Conservation (phyloP, 2,797 vertebrate species). For the Spondyliosoma cantharus region DNA sequence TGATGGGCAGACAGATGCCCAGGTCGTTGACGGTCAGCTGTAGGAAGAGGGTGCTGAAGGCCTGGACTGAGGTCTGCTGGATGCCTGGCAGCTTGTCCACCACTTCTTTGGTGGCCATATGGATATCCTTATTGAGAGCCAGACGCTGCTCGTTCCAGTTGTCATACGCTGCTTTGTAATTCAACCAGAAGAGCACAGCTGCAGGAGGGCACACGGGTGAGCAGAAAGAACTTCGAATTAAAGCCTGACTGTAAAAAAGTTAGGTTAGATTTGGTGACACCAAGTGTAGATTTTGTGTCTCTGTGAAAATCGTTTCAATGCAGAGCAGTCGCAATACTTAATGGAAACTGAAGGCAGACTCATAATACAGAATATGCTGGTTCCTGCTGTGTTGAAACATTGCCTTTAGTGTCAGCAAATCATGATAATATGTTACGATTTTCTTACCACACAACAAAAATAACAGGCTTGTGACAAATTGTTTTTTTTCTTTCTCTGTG, state of each 20-base stretch:
- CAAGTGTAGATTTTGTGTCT: neutral
- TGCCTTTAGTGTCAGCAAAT: neutral
- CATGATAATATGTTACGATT: neutral
- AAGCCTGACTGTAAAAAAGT: neutral
- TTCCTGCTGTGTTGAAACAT: neutral
- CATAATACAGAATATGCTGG: neutral
- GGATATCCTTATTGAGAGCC: slow-evolving; percentile 98
- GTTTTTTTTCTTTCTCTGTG: too few relatives aligned
- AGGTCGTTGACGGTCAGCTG: slow-evolving; percentile 98
- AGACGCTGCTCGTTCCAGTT: slow-evolving; percentile 99
- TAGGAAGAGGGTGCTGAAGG: slow-evolving; percentile 98
- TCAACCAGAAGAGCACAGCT: slow-evolving; percentile 99
- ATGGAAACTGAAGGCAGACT: neutral
- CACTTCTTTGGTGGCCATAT: slow-evolving; percentile 98
- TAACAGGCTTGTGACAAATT: neutral
- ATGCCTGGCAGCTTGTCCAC: slow-evolving; percentile 98
- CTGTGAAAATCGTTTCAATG: slow-evolving; percentile 7
- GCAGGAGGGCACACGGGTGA: slow-evolving; percentile 31
- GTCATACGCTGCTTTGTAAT: slow-evolving; percentile 99
- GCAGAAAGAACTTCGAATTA: neutral
- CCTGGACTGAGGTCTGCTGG: slow-evolving; percentile 97
- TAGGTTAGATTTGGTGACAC: neutral
- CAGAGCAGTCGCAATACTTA: neutral
- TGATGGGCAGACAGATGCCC: slow-evolving; percentile 98
- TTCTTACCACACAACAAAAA: neutral